These are phyloP conservation scores for Pygoscelis adeliae DNA, from an alignment of 2,113 vertebrate genomes.

Conservation along the genomic window DNA sequence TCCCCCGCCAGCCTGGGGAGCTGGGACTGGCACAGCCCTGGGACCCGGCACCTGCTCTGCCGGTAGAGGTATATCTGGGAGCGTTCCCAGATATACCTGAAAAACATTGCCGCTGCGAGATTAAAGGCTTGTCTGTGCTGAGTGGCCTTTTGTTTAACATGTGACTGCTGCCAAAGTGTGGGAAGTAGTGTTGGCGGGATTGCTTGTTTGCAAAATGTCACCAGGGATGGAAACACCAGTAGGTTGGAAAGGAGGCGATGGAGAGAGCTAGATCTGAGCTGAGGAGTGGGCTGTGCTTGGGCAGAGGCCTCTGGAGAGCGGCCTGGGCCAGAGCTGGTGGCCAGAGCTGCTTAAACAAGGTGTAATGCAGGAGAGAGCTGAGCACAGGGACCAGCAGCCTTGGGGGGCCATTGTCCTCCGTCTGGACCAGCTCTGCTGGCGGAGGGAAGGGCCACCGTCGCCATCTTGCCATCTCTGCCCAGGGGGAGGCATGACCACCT, in stretches of 20 bases:
- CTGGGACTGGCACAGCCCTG: not conserved
- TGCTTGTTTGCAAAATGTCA: not conserved
- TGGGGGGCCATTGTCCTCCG: not conserved
- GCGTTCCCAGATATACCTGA: too few species aligned
- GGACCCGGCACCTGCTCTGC: not conserved
- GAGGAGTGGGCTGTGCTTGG: not conserved
- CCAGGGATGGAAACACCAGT: not conserved
- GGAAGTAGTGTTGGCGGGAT: too few species aligned
- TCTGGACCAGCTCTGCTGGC: not conserved
- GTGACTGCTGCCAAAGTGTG: too few species aligned
- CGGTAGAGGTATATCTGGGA: too few species aligned
- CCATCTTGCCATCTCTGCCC: accelerated
- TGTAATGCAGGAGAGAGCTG: not conserved
- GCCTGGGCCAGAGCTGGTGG: accelerated
- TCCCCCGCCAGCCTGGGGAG: not conserved
- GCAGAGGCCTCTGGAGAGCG: not conserved
- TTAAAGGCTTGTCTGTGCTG: not conserved
- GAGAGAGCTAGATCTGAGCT: not conserved
- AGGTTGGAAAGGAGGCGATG: not conserved
- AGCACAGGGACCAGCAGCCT: not conserved
- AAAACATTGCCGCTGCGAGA: not conserved
- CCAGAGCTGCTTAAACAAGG: not conserved
- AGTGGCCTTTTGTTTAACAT: not conserved
- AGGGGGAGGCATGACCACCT: not conserved
- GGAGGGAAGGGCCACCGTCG: not conserved